Evolutionary conservation across 2,797 vertebrate genomes (phyloP).

Genomic region (Gymnocypris eckloni): DNA sequence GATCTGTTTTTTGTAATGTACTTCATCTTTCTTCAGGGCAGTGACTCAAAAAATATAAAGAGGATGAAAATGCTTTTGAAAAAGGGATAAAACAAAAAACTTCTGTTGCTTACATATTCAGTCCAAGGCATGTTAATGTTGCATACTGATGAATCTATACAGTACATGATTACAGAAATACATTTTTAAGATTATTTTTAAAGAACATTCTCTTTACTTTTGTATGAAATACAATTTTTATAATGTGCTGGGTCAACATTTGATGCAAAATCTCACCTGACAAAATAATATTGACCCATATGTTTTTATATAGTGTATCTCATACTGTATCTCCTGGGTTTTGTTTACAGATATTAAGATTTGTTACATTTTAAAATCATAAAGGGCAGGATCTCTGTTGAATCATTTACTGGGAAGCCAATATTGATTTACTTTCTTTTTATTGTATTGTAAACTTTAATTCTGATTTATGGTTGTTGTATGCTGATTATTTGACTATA

Average conservation of each 20-base stretch:
- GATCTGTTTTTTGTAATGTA: neutral
- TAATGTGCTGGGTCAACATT: constrained; percentile 8
- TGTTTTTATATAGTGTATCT: neutral
- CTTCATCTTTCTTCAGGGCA: neutral
- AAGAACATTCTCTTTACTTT: constrained; percentile 1
- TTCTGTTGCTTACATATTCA: neutral
- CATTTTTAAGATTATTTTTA: neutral
- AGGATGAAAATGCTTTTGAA: neutral
- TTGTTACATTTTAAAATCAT: neutral
- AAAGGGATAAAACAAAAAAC: neutral
- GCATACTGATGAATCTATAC: neutral
- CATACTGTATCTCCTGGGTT: neutral
- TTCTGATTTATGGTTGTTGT: neutral
- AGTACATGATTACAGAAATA: neutral
- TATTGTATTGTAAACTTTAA: neutral
- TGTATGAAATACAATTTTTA: neutral
- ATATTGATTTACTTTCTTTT: neutral
- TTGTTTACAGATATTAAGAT: neutral
- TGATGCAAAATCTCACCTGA: neutral
- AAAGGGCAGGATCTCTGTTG: neutral
- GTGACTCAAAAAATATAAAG: neutral
- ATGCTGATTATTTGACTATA: neutral
- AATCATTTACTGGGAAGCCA: neutral
- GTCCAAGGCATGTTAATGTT: neutral
- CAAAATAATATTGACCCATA: neutral